Conservation (phyloP, 2,888 invertebrate genomes). For the Watsonalla cultraria region DNA sequence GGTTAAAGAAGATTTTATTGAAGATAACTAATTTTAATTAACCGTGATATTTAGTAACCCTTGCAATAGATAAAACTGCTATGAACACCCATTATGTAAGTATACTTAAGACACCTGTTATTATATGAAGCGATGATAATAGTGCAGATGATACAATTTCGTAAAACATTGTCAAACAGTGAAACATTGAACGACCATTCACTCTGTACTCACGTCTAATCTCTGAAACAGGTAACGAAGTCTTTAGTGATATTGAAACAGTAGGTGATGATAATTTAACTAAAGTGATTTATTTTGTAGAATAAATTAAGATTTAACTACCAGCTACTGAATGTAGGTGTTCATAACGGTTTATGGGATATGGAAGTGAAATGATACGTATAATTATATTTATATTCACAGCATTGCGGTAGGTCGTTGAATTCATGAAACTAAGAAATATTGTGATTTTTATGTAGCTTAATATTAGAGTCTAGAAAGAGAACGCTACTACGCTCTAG, state of each 20-base stretch:
- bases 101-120: conserved; percentile 37
- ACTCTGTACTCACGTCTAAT: conserved; percentile 76
- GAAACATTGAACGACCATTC: conserved; percentile 68
- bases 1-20: too few species aligned
- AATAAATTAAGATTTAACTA: conserved; percentile 1
- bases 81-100: conserved; percentile 64
- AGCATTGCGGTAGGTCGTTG: background rate
- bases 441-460: background rate
- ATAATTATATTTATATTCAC: background rate
- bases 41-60: conserved; percentile 39
- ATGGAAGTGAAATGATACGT: conserved; percentile 1
- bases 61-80: conserved; percentile 63
- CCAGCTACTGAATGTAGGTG: conserved; percentile 39
- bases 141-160: conserved; percentile 45
- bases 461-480: background rate
- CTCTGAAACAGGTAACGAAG: conserved; percentile 74
- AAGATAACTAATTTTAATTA: too few species aligned
- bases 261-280: conserved; percentile 10
- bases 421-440: background rate
- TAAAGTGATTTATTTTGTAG: background rate
- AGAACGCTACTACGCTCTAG: too few species aligned
- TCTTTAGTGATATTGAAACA: conserved; percentile 45
- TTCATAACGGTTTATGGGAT: conserved; percentile 61
- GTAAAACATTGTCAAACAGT: conserved; percentile 46
- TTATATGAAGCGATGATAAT: conserved; percentile 39